A percentile compares a stretch with the other conserved stretches of the same genome.
Conservation (phyloP, 2,888 invertebrate species). For the Perdita meconis region DNA sequence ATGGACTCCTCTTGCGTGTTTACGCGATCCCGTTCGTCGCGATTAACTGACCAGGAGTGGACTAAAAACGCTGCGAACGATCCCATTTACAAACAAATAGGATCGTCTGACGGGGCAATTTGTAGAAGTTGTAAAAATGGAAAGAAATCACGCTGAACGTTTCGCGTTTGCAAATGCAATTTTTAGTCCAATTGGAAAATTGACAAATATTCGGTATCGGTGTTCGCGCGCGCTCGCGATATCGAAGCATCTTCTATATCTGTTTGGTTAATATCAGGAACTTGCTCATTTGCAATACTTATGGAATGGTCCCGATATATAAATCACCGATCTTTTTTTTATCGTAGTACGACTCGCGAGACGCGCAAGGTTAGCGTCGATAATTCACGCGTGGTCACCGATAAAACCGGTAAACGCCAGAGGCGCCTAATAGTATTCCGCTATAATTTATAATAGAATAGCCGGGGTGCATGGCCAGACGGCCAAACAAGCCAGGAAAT, state of each 20-base stretch:
- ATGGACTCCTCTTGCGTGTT: conserved; percentile 1
- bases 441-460: conserved; percentile 76
- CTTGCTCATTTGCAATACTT: neutral
- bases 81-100: no score
- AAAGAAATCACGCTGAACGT: no score
- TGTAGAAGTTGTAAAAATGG: no score
- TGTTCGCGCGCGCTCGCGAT: no score
- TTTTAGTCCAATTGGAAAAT: no score
- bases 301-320: neutral
- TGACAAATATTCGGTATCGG: no score
- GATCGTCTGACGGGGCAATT: no score
- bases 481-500: conserved; percentile 76
- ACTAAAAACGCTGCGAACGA: no score
- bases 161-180: no score
- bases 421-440: conserved; percentile 69
- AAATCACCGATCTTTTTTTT: conserved; percentile 35
- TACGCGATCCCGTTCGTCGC: neutral
- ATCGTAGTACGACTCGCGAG: conserved; percentile 28
- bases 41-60: no score
- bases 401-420: conserved; percentile 72
- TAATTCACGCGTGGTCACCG: conserved; percentile 67
- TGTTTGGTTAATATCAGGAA: no score
- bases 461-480: conserved; percentile 54
- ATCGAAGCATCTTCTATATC: no score
- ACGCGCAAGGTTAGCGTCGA: conserved; percentile 59